Evolutionary conservation across 2,113 vertebrate species (phyloP), one percentile per base, ranked within the genome.

Genomic region (Pyrgilauda ruficollis): DNA sequence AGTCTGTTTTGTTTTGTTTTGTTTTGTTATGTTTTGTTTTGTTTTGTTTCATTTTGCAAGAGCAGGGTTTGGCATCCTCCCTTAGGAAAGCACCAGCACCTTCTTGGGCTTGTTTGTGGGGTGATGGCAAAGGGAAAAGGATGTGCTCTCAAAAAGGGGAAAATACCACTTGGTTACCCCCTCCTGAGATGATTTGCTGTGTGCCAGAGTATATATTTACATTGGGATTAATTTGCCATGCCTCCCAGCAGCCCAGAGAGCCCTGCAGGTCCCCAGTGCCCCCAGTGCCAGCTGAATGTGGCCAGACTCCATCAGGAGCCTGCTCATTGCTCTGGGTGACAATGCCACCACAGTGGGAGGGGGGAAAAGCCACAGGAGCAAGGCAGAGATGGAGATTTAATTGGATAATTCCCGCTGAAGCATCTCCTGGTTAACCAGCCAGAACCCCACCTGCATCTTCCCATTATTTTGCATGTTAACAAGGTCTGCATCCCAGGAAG

Each of bases 361-460:
- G n/a, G 35, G 33, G 3, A 3, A 39, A 43, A 27, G n/a, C n/a
- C 87, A 41, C 80, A 35, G 92, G 84, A 96, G 90, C 27, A 1
- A 80, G 69, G 73, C 24, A 77, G 62, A 63, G 59, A 52, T 63
- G 81, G 82, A 78, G 80, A 41, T 90, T 97, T 97, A 97, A 97
- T 97, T 95, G 96, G 95, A 84, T 96, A 96, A 97, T 97, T 96
- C 96, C 95, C 96, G 93, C 90, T 96, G 96, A 94, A 97, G 94
- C 97, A 94, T 96, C 94, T 74, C 90, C 84, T 96, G 94, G 62
- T 93, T 95, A 97, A 94, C 62, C 94, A 98, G 95, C 59, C 96
- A 94, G 95, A 97, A 84, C 94, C 87, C 94, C 96, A 95, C 96
- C 97, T 97, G 95, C 95, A 97, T 96, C 93, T 94, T 78, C 46